These are phyloP conservation scores for Dromaius novaehollandiae DNA, from an alignment of 2,113 vertebrate genomes.

Conservation along the genomic window DNA sequence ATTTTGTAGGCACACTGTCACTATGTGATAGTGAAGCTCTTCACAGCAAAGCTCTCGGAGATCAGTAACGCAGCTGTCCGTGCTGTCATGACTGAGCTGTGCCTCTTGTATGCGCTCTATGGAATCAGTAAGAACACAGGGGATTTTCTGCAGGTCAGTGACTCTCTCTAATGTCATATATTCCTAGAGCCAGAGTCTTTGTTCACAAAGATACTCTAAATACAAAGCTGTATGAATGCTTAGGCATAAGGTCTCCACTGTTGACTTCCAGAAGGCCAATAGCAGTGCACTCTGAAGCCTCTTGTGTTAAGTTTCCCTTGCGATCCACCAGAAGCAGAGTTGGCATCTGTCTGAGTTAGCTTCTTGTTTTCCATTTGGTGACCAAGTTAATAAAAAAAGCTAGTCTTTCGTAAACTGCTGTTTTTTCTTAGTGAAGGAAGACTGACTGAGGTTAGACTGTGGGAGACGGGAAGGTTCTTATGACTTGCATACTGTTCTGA, in stretches of 20 bases:
- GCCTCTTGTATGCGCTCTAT: conserved; percentile 87
- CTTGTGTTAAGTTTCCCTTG: not conserved
- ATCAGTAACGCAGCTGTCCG: conserved; percentile 79
- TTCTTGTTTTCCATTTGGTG: not conserved
- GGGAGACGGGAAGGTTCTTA: not conserved
- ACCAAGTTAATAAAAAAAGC: not conserved
- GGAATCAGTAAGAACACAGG: conserved; percentile 88
- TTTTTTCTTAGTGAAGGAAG: not conserved
- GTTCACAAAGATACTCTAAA: not conserved
- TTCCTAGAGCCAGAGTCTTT: not conserved
- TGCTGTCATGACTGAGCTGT: conserved; percentile 83
- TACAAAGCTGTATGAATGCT: not conserved
- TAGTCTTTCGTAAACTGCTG: not conserved
- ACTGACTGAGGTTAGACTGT: not conserved
- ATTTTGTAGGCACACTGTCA: conserved; percentile 91
- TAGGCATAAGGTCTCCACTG: not conserved
- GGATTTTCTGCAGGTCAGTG: conserved; percentile 91
- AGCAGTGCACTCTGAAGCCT: not conserved
- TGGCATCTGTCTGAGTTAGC: not conserved
- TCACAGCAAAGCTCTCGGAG: conserved; percentile 84
- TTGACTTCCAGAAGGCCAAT: not conserved
- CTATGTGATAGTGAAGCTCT: conserved; percentile 93
- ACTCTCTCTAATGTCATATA: not conserved
- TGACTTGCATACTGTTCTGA: not conserved
- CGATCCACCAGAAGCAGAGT: not conserved